Evolutionary conservation across 2,888 invertebrate genomes (phyloP).

Genomic region (Polymixis lichenea): DNA sequence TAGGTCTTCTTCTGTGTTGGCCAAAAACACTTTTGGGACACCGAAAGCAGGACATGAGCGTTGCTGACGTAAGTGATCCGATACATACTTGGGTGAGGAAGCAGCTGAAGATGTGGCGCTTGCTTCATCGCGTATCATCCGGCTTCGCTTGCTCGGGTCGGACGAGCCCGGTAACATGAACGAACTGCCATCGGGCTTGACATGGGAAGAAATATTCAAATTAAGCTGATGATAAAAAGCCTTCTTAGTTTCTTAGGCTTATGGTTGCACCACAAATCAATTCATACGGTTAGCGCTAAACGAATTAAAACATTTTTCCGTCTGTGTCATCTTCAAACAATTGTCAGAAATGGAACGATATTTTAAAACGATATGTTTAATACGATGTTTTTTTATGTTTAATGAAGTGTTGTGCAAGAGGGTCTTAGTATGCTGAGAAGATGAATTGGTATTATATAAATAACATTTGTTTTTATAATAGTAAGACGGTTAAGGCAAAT

Average conservation of each 20-base stretch:
- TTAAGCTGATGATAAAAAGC: background rate
- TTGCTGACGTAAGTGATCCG: background rate
- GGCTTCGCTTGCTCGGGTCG: conserved; percentile 81
- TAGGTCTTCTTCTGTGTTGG: too few species aligned
- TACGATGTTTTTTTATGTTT: background rate
- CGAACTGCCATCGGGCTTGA: conserved; percentile 73
- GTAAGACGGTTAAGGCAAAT: too few species aligned
- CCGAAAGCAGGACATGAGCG: too few species aligned
- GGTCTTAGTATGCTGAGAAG: background rate
- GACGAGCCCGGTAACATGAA: conserved; percentile 70
- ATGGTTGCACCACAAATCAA: background rate
- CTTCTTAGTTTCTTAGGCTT: background rate
- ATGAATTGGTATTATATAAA: background rate
- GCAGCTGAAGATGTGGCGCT: conserved; percentile 60
- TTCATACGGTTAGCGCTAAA: background rate
- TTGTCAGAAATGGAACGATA: background rate
- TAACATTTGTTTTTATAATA: background rate
- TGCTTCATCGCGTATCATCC: conserved; percentile 76
- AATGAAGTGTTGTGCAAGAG: background rate
- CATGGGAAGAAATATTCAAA: conserved; percentile 7
- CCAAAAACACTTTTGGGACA: background rate
- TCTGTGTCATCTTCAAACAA: background rate
- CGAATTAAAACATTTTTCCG: background rate
- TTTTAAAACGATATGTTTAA: background rate
- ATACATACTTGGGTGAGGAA: conserved; percentile 71